These are phyloP conservation scores for Craseonycteris thonglongyai DNA, from an alignment of 2,113 vertebrate species.

Conservation along the genomic window DNA sequence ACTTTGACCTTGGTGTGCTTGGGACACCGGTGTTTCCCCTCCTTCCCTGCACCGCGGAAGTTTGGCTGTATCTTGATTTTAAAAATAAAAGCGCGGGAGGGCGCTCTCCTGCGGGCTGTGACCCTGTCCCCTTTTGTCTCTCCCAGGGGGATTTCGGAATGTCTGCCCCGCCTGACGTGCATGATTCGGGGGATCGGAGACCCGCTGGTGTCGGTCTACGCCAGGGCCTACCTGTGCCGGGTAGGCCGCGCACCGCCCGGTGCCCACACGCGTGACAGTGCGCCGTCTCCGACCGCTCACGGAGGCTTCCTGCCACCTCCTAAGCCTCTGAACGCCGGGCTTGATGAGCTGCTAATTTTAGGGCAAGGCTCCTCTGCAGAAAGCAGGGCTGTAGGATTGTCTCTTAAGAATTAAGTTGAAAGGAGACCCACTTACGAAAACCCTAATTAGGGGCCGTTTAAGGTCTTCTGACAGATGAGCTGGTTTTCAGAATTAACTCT, in stretches of 20 bases:
- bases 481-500: conserved; percentile 48
- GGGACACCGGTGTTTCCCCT: background rate
- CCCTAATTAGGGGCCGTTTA: conserved; percentile 1
- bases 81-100: background rate
- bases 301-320: background rate
- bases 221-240: conserved; percentile 96
- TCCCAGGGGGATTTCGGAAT: conserved; percentile 92
- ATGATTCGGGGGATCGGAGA: conserved; percentile 97
- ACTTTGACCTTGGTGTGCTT: background rate
- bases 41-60: background rate
- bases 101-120: background rate
- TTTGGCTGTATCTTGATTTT: background rate
- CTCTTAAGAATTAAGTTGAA: conserved; percentile 46
- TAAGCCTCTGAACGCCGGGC: background rate
- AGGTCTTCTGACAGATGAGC: conserved; percentile 13
- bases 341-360: background rate
- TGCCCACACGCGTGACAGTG: accelerated
- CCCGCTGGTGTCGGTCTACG: conserved; percentile 94
- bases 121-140: background rate
- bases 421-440: conserved; percentile 14
- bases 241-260: conserved; percentile 71
- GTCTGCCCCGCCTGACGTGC: conserved; percentile 89
- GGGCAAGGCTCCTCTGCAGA: background rate
- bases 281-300: background rate
- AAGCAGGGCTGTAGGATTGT: conserved; percentile 5